Base-by-base conservation (phyloP, 1,140 invertebrate genomes). In the Drosophila murphyi region DNA sequence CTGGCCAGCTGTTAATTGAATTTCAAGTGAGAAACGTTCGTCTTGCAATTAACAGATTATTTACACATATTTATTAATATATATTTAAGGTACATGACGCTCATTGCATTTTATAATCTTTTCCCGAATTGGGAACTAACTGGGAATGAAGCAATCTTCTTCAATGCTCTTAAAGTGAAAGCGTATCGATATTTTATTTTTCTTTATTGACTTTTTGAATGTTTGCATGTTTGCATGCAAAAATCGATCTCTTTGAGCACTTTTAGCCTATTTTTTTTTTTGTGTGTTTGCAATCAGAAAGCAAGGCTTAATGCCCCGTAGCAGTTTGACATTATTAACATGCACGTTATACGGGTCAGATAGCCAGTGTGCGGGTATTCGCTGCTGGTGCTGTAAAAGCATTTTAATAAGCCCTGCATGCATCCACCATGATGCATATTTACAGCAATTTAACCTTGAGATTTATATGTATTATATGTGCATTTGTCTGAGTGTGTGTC, bases 381-480 rank as follows among this genome's bases (percentile, higher is more conserved):
- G 20, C 20, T 20, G 20, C 20, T 20, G 32, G 54, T 67, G 54
- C 50, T 35, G 51, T 39, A 50, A 55, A 48, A 74, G 57, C 39
- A 80, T 47, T 77, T 73, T 48, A 70, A 63, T 69, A 68, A 68
- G 61, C 80, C 72, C 72, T 77, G 61, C 56, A 74, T 63, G 61
- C 72, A 71, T 70, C 41, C 48, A 76, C 37, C 48, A 76, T 51
- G 61, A 77, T 85, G 82, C 79, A 87, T 88, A 82, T 88, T 88
- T 80, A 87, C 83, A 73, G 63, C 80, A 72, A 47, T 72, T 80
- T 83, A 83, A 83, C 85, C 85, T 88, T 87, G 76, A 88, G 75
- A 88, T 82, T 77, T 82, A 87, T 88, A 73, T 73, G 65, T 56
- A 82, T 72, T 64, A 64, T 5, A 56, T 7, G 7, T 35, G 37